Conservation (phyloP, 2,113 vertebrate genomes). For the Columba janthina region DNA sequence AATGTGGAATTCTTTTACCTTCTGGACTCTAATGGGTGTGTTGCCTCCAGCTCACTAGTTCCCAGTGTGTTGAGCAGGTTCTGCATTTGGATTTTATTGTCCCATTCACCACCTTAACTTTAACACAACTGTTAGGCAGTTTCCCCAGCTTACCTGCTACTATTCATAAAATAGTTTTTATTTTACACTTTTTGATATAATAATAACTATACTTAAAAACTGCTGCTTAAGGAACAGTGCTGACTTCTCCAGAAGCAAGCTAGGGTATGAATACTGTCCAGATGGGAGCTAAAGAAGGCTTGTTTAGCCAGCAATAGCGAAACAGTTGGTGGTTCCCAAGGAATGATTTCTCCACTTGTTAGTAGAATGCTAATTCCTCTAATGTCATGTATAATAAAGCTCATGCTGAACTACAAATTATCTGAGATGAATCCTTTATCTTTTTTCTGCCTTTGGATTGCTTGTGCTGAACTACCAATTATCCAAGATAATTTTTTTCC, state of each 20-base stretch:
- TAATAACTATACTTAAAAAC: not conserved
- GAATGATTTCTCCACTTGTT: not conserved
- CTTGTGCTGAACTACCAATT: not conserved
- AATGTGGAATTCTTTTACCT: accelerated
- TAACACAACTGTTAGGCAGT: not conserved
- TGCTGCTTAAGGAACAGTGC: not conserved
- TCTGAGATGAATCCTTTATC: not conserved
- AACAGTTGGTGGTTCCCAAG: not conserved
- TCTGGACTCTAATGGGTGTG: not conserved
- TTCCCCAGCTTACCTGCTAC: not conserved
- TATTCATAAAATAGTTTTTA: not conserved
- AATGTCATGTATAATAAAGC: not conserved
- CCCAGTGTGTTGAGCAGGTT: not conserved
- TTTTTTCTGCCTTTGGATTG: not conserved
- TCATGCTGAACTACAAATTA: not conserved
- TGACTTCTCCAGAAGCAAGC: not conserved
- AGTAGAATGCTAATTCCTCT: not conserved
- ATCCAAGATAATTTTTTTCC: not conserved
- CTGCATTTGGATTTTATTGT: not conserved
- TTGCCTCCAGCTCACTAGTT: not conserved
- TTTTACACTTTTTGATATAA: not conserved
- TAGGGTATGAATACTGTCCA: not conserved
- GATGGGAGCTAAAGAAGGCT: not conserved
- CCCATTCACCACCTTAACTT: not conserved
- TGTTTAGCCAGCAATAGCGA: not conserved